These are phyloP conservation scores for Macrosoma leucophasiata DNA, from an alignment of 2,888 invertebrate genomes.

Conservation along the genomic window DNA sequence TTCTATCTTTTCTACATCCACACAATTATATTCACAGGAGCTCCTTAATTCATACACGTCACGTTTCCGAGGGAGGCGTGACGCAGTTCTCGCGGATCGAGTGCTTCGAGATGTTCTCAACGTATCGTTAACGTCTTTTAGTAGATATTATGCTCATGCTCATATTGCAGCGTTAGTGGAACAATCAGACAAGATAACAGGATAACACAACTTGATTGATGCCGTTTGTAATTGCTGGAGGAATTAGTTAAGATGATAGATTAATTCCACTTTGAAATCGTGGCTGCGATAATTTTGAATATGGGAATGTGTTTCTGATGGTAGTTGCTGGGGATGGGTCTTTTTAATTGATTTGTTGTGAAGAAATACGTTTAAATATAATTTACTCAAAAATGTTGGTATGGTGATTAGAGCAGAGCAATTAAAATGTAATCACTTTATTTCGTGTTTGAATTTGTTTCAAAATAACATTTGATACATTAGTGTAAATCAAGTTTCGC, in stretches of 20 bases:
- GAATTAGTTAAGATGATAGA: not conserved
- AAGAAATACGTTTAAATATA: no score
- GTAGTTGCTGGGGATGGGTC: no score
- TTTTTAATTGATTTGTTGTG: no score
- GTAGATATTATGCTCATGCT: slow-evolving; percentile 29
- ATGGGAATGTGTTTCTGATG: slow-evolving; percentile 8
- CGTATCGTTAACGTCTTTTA: slow-evolving; percentile 45
- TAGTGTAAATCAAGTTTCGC: no score
- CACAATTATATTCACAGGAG: slow-evolving; percentile 38
- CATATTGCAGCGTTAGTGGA: slow-evolving; percentile 6
- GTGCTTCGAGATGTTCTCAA: slow-evolving; percentile 35
- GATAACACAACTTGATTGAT: slow-evolving; percentile 3
- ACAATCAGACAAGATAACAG: slow-evolving; percentile 2
- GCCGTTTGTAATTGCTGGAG: not conserved
- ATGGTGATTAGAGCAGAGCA: no score
- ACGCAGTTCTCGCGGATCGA: slow-evolving; percentile 50
- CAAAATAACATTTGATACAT: no score
- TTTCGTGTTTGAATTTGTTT: no score
- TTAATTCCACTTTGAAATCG: not conserved
- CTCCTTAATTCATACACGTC: slow-evolving; percentile 68
- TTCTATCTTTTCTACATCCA: slow-evolving; percentile 32
- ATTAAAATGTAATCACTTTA: no score
- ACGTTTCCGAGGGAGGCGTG: slow-evolving; percentile 54
- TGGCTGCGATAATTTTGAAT: slow-evolving; percentile 2
- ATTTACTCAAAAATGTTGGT: no score